Evolutionary conservation across 2,888 invertebrate genomes (phyloP).

Genomic region (Sphecodes monilicornis): DNA sequence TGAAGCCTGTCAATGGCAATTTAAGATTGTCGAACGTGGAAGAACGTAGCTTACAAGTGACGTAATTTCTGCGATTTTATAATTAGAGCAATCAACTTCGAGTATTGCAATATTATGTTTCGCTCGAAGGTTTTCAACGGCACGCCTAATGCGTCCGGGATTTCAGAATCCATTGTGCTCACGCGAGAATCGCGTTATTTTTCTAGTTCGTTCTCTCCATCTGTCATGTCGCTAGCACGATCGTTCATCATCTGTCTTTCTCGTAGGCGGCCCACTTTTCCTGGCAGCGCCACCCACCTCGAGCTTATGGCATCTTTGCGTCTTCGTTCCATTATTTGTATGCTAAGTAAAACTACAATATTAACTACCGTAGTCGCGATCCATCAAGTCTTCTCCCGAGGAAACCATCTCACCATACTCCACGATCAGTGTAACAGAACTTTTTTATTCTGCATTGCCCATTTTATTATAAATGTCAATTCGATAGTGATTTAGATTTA

Average conservation of each 20-base stretch:
- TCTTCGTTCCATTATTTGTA: conserved; percentile 54
- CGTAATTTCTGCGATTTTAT: neutral
- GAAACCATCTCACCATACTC: neutral
- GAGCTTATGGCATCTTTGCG: conserved; percentile 33
- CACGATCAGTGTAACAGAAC: neutral
- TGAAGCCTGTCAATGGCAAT: neutral
- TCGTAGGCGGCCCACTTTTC: conserved; percentile 65
- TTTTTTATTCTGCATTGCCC: neutral
- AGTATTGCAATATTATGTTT: neutral
- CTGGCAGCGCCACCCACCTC: conserved; percentile 11
- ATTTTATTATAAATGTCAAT: too few relatives aligned
- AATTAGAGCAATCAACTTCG: neutral
- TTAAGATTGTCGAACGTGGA: neutral
- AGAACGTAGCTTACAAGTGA: neutral
- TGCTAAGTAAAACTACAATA: neutral
- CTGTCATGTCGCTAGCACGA: conserved; percentile 42
- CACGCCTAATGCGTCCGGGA: conserved; percentile 11
- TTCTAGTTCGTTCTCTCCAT: conserved; percentile 39
- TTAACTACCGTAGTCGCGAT: neutral
- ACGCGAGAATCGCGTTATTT: conserved; percentile 73
- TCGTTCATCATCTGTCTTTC: conserved; percentile 66
- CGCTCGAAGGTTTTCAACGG: conserved; percentile 21
- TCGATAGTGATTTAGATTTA: too few relatives aligned
- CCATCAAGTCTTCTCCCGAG: neutral
- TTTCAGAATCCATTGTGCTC: conserved; percentile 57